phyloP scores from a whole-genome alignment of 1,140 invertebrate species.

The Delia radicum region DNA sequence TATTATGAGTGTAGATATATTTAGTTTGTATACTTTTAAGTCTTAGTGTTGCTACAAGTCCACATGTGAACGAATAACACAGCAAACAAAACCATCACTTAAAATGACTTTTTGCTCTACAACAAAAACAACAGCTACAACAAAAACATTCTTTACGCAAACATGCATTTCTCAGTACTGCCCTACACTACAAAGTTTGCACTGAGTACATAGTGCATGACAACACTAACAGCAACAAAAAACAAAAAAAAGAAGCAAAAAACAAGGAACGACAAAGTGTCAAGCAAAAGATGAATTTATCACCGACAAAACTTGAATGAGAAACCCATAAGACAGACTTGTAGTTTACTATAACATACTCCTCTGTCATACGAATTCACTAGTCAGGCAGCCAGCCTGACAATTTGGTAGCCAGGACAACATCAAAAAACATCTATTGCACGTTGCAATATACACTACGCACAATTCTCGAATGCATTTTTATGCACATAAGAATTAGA shows the following conservation, averaged over 20 bases:
- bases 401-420: background rate
- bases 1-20: no score
- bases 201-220: no score
- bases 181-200: background rate
- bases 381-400: background rate
- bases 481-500: no score
- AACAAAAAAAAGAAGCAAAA: background rate
- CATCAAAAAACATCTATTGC: background rate
- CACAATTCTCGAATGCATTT: no score
- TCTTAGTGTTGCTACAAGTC: no score
- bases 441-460: no score
- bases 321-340: constrained; percentile 6
- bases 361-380: background rate
- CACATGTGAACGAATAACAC: background rate
- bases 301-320: constrained; percentile 2
- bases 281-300: constrained; percentile 25
- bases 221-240: background rate
- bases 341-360: background rate
- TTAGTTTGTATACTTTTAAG: no score
- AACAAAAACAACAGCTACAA: background rate
- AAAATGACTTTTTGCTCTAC: background rate
- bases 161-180: background rate
- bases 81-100: background rate
- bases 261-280: constrained; percentile 14
- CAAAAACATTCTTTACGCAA: background rate